A percentile compares a stretch with the other conserved stretches of the same genome.
Evolutionary conservation across 1,140 invertebrate genomes (phyloP).

Genomic region (Micrasema minimum): DNA sequence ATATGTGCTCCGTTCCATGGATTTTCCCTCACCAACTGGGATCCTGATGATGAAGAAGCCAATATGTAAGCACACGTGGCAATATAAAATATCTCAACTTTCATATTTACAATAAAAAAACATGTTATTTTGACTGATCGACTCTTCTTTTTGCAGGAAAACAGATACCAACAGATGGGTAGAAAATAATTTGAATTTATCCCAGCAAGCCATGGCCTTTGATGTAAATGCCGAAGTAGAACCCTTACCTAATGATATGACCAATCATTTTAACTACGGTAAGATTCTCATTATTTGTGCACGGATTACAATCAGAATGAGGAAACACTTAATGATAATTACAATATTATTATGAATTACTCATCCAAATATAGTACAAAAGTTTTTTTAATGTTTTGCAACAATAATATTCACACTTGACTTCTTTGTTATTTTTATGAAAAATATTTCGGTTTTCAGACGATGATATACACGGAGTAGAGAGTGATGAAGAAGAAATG

Average conservation of each 20-base stretch:
- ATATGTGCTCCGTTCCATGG: conserved; percentile 65
- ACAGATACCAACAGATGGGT: conserved; percentile 59
- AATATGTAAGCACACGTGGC: conserved; percentile 52
- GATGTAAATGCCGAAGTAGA: conserved; percentile 66
- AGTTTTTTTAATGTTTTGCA: too few species aligned
- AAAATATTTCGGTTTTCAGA: conserved; percentile 59
- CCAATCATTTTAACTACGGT: conserved; percentile 43
- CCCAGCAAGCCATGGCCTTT: conserved; percentile 64
- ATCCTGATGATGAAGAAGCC: conserved; percentile 66
- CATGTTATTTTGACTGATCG: too few species aligned
- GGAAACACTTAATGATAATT: too few species aligned
- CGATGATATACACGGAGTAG: conserved; percentile 58
- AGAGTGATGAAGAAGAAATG: conserved; percentile 64
- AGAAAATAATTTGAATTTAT: conserved; percentile 63
- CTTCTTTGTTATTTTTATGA: too few species aligned
- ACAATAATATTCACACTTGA: too few species aligned
- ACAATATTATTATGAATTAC: too few species aligned
- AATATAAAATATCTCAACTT: too few species aligned
- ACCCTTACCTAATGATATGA: conserved; percentile 63
- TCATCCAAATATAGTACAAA: too few species aligned
- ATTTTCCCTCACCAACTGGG: conserved; percentile 66
- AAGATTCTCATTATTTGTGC: conserved; percentile 15
- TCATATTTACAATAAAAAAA: too few species aligned
- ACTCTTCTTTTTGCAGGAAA: conserved; percentile 36
- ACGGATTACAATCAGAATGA: too few species aligned